Percentiles rank a stretch among this genome's conserved stretches.
These are phyloP conservation scores for Biston stratarius DNA, from an alignment of 2,888 invertebrate species.

Conservation along the genomic window DNA sequence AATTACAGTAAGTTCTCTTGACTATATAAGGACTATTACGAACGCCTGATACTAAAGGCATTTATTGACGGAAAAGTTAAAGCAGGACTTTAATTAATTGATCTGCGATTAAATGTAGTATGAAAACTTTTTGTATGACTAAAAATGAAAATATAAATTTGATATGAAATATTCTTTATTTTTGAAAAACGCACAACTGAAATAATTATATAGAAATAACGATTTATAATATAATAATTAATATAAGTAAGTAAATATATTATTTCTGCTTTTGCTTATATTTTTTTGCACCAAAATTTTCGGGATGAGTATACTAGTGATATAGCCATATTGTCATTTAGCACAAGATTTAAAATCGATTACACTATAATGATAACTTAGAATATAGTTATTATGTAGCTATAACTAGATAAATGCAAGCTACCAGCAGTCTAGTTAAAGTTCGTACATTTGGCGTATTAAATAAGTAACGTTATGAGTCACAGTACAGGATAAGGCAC, in stretches of 20 bases:
- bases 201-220: slow-evolving; percentile 47
- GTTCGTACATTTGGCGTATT: slow-evolving; percentile 34
- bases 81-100: slow-evolving; percentile 49
- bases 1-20: slow-evolving; percentile 27
- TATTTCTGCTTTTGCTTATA: slow-evolving; percentile 60
- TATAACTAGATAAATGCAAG: slow-evolving; percentile 14
- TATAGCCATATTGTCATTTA: slow-evolving; percentile 42
- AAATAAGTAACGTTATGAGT: slow-evolving; percentile 16
- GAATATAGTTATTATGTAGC: slow-evolving; percentile 21
- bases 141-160: slow-evolving; percentile 58
- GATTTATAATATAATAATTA: slow-evolving; percentile 43
- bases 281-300: slow-evolving; percentile 66
- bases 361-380: slow-evolving; percentile 41
- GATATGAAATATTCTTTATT: slow-evolving; percentile 61
- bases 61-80: slow-evolving; percentile 37
- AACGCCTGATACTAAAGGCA: slow-evolving; percentile 15
- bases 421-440: slow-evolving; percentile 19
- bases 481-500: slow-evolving; percentile 24
- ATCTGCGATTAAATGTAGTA: slow-evolving; percentile 40
- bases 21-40: slow-evolving; percentile 21
- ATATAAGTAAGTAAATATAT: slow-evolving; percentile 56
- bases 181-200: slow-evolving; percentile 50
- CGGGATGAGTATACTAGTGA: slow-evolving; percentile 42
- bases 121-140: slow-evolving; percentile 47
- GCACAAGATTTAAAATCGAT: slow-evolving; percentile 44